phyloP scores from a whole-genome alignment of 2,888 invertebrate species.

The Drosophila kokeensis region DNA sequence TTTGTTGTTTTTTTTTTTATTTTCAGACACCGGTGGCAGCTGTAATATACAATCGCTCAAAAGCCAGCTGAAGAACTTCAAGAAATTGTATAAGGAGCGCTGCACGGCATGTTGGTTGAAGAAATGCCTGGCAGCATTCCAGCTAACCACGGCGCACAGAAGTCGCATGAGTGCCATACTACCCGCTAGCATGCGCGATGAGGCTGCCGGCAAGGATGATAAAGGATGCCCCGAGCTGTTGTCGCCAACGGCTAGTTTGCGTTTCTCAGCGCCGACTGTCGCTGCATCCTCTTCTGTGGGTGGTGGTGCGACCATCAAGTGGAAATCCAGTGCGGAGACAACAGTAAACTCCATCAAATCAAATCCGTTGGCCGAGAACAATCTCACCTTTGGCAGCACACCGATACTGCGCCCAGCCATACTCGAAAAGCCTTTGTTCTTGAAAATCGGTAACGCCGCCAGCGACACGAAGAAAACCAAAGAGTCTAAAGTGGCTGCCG shows the following conservation, averaged over 20 bases:
- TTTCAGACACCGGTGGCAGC: conserved; percentile 86
- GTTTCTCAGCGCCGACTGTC: conserved; percentile 42
- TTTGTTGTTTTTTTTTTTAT: neutral
- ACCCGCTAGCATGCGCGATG: conserved; percentile 85
- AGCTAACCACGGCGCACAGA: conserved; percentile 90
- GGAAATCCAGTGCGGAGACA: conserved; percentile 74
- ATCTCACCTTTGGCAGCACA: conserved; percentile 83
- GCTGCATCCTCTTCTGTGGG: conserved; percentile 37
- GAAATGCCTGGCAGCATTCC: conserved; percentile 92
- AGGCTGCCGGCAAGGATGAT: conserved; percentile 54
- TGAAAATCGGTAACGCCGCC: conserved; percentile 64
- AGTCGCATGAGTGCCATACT: conserved; percentile 89
- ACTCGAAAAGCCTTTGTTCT: conserved; percentile 82
- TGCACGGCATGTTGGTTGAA: conserved; percentile 95
- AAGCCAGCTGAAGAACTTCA: conserved; percentile 86
- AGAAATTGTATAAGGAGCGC: conserved; percentile 89
- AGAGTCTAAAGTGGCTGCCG: conserved; percentile 30
- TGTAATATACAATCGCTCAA: conserved; percentile 91
- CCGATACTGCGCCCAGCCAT: conserved; percentile 82
- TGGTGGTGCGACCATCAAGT: conserved; percentile 61
- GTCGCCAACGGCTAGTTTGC: conserved; percentile 58
- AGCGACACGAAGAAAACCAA: conserved; percentile 45
- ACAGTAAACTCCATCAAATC: conserved; percentile 67
- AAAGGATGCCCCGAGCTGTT: conserved; percentile 55
- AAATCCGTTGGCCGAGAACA: conserved; percentile 82